Percentiles rank a stretch among this genome's conserved stretches.
These are phyloP conservation scores for Phylloscopus trochilus DNA, from an alignment of 2,113 vertebrate genomes.

Conservation along the genomic window DNA sequence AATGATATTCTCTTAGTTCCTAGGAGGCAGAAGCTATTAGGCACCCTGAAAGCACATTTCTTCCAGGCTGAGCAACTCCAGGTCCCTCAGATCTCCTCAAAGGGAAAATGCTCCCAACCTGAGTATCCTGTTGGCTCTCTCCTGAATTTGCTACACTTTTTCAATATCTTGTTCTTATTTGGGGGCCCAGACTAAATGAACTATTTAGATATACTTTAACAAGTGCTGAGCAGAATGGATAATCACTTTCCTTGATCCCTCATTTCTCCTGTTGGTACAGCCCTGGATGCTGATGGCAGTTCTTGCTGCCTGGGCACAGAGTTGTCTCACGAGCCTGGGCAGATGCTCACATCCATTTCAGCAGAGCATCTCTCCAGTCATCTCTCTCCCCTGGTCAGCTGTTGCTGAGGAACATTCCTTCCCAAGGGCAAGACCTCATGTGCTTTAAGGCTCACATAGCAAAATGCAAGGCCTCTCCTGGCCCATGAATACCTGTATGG, in stretches of 20 bases:
- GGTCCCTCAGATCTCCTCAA: not conserved
- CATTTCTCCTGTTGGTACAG: not conserved
- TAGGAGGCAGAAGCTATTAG: not conserved
- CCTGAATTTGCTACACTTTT: not conserved
- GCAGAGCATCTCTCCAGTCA: not conserved
- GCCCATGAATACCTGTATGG: too few relatives aligned
- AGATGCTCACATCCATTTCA: not conserved
- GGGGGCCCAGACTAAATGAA: not conserved
- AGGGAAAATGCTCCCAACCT: not conserved
- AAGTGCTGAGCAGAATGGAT: not conserved
- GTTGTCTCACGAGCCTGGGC: not conserved
- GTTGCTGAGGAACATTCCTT: not conserved
- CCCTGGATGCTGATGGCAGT: not conserved
- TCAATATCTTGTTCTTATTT: not conserved
- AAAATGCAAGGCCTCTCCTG: not conserved
- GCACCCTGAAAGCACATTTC: not conserved
- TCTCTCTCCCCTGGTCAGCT: not conserved
- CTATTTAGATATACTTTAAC: not conserved
- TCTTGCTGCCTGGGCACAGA: rapidly evolving
- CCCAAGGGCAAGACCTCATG: not conserved
- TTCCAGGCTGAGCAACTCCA: not conserved
- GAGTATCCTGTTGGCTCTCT: not conserved
- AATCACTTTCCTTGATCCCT: not conserved
- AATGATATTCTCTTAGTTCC: not conserved
- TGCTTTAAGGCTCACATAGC: not conserved